Percentiles rank a stretch among this genome's conserved stretches.
Evolutionary conservation across 2,113 vertebrate genomes (phyloP).

Genomic region (Pomatorhinus ruficollis): DNA sequence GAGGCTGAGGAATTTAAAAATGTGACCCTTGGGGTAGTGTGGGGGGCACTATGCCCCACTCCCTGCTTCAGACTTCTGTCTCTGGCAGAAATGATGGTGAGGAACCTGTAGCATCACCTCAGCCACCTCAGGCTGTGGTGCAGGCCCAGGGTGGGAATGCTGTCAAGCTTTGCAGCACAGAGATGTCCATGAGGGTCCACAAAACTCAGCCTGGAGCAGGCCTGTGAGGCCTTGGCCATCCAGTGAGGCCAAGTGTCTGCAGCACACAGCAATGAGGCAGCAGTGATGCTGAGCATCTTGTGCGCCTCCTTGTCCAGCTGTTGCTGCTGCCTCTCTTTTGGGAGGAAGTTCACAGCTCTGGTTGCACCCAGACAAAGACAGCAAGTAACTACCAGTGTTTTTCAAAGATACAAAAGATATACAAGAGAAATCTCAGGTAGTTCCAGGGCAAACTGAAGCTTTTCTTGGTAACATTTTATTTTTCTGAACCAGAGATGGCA

Average conservation of each 20-base stretch:
- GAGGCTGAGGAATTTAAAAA: background rate
- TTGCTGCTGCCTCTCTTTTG: background rate
- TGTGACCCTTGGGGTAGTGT: rapidly evolving
- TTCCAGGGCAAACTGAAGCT: background rate
- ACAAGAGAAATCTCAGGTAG: background rate
- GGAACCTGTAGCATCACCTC: background rate
- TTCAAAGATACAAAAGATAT: background rate
- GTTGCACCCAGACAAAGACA: background rate
- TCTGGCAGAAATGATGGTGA: background rate
- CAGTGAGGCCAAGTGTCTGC: background rate
- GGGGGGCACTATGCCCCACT: rapidly evolving
- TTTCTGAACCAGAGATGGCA: background rate
- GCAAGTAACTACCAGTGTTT: background rate
- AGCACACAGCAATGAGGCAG: background rate
- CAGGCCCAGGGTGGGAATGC: background rate
- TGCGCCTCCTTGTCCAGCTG: background rate
- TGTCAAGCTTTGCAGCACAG: background rate
- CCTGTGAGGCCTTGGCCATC: rapidly evolving
- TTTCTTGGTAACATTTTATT: background rate
- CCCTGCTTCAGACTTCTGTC: background rate
- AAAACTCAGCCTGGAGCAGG: background rate
- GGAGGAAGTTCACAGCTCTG: background rate
- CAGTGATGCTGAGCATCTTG: background rate
- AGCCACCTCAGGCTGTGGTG: rapidly evolving
- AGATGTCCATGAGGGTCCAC: background rate